Evolutionary conservation across 2,888 invertebrate genomes (phyloP).

Genomic region (Chrysopilus asiliformis): DNA sequence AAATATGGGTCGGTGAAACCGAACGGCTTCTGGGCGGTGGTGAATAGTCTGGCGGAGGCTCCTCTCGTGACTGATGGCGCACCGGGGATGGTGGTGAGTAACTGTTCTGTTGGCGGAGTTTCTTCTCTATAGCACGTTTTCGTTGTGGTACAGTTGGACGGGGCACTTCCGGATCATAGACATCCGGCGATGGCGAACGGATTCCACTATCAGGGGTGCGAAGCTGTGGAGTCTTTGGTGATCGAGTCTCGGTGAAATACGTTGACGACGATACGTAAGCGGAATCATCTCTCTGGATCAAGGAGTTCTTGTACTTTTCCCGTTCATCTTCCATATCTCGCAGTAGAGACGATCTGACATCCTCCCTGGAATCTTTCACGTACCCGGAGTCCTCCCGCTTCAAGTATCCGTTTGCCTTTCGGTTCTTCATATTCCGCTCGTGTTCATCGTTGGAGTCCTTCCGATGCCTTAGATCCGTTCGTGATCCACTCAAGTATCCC

Average conservation of each 20-base stretch:
- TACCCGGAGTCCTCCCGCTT: conserved; percentile 23
- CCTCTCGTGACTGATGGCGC: conserved; percentile 35
- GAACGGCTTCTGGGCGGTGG: conserved; percentile 41
- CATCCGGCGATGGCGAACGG: conserved; percentile 16
- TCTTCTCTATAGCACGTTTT: conserved; percentile 43
- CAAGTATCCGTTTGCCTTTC: conserved; percentile 18
- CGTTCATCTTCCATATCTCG: conserved; percentile 38
- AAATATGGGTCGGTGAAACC: conserved; percentile 28
- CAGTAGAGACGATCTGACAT: conserved; percentile 34
- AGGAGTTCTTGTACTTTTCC: conserved; percentile 34
- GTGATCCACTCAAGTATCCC: conserved; percentile 24
- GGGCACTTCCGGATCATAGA: conserved; percentile 13
- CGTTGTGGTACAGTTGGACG: conserved; percentile 54
- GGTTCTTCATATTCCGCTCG: conserved; percentile 16
- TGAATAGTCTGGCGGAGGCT: conserved; percentile 60
- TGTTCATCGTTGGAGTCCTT: conserved; percentile 21
- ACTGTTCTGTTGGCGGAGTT: conserved; percentile 36
- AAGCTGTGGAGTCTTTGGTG: conserved; percentile 34
- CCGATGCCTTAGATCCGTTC: conserved; percentile 23
- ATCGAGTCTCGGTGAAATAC: conserved; percentile 43
- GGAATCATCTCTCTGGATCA: conserved; percentile 43
- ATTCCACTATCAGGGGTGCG: conserved; percentile 19
- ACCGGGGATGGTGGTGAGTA: conserved; percentile 36
- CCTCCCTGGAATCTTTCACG: conserved; percentile 22
- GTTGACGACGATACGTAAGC: conserved; percentile 44